Conservation (phyloP, 2,113 vertebrate species). For the Erinaceus europaeus region DNA sequence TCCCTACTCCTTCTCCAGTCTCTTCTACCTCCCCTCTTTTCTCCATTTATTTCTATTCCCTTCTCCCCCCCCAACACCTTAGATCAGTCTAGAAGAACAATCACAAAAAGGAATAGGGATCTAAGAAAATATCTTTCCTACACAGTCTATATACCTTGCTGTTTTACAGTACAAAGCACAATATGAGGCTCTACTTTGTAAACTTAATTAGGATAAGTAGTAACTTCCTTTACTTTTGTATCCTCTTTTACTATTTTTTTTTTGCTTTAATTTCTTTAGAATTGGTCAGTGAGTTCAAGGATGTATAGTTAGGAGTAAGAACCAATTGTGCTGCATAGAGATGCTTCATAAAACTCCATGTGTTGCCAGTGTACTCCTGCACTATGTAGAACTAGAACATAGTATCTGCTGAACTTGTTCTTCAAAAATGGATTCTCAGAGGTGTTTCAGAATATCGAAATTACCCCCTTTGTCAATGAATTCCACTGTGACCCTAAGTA, state of each 20-base stretch:
- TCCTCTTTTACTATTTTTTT: neutral
- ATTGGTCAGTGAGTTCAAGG: neutral
- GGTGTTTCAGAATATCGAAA: neutral
- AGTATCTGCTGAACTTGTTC: neutral
- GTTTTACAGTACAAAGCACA: neutral
- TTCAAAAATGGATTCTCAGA: neutral
- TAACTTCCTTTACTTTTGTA: constrained; percentile 16
- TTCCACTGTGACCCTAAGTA: neutral
- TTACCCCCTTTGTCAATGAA: neutral
- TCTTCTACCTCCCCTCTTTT: too few relatives aligned
- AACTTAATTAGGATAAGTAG: constrained; percentile 25
- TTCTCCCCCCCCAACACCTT: neutral
- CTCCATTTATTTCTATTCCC: too few relatives aligned
- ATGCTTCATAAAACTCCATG: neutral
- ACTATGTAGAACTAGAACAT: too few relatives aligned
- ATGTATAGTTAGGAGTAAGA: neutral
- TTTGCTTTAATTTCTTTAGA: constrained; percentile 41
- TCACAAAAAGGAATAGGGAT: neutral
- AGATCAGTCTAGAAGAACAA: neutral
- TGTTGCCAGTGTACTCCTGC: neutral
- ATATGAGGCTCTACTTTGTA: neutral
- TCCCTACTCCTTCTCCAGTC: too few relatives aligned
- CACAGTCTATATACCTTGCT: rapidly evolving
- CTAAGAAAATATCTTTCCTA: neutral
- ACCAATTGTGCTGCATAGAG: neutral